Percentiles rank a stretch among this genome's conserved stretches.
Evolutionary conservation across 2,113 vertebrate genomes (phyloP).

Genomic region (Epinephelus moara): DNA sequence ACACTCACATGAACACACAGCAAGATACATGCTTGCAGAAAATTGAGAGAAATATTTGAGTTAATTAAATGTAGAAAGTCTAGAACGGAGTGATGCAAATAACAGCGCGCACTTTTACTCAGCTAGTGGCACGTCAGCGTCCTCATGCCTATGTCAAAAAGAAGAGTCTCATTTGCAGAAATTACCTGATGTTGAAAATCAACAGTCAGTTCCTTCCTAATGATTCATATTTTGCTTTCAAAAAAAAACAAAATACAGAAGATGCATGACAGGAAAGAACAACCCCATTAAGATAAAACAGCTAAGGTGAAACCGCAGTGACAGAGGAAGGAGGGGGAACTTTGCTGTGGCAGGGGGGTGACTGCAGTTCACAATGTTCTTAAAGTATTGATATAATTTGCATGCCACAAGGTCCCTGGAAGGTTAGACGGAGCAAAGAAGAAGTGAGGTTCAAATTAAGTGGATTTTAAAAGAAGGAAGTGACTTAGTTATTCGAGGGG

Average conservation of each 20-base stretch:
- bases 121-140: not conserved
- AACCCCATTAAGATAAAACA: not conserved
- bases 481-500: not conserved
- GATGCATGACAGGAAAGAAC: not conserved
- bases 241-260: not conserved
- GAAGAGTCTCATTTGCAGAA: not conserved
- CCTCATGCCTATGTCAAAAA: not conserved
- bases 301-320: not conserved
- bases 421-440: constrained; percentile 11
- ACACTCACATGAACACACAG: constrained; percentile 3
- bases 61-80: constrained; percentile 4
- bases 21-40: not conserved
- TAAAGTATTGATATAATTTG: constrained; percentile 15
- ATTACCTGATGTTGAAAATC: not conserved
- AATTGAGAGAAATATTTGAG: not conserved
- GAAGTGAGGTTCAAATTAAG: not conserved
- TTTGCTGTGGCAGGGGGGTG: not conserved
- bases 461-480: not conserved
- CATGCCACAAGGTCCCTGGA: constrained; percentile 17
- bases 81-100: not conserved
- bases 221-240: not conserved
- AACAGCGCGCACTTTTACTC: not conserved
- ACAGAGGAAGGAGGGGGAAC: not conserved
- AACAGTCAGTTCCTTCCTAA: not conserved
- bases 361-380: constrained; percentile 12